phyloP scores from a whole-genome alignment of 2,888 invertebrate genomes.

The Actias luna region DNA sequence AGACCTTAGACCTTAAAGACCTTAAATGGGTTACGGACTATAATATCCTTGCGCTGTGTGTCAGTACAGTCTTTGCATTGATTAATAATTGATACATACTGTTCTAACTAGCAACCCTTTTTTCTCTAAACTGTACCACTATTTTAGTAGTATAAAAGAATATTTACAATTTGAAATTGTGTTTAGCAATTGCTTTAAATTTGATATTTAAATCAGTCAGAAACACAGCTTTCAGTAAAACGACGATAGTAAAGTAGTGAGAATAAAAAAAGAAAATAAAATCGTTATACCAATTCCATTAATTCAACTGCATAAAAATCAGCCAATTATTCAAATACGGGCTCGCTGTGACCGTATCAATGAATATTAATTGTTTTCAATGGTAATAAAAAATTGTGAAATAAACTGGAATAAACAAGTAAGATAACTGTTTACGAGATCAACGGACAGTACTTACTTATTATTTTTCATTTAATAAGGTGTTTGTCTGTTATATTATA shows the following conservation, averaged over 20 bases:
- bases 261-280: conserved; percentile 56
- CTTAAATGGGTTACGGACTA: no score
- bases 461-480: no score
- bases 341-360: conserved; percentile 65
- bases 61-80: no score
- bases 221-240: not conserved
- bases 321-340: conserved; percentile 79
- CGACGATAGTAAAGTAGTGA: conserved; percentile 30
- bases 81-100: no score
- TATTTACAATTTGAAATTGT: not conserved
- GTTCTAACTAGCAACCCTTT: no score
- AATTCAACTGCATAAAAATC: conserved; percentile 80
- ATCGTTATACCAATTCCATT: conserved; percentile 74
- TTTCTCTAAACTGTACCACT: no score
- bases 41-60: no score
- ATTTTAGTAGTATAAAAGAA: no score
- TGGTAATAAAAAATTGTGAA: conserved; percentile 47
- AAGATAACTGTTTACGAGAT: conserved; percentile 40
- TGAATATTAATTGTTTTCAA: conserved; percentile 77
- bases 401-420: conserved; percentile 45
- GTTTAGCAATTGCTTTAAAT: not conserved
- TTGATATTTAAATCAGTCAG: not conserved
- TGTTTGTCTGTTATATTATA: no score
- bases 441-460: not conserved
- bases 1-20: no score